Conservation (phyloP, 1,140 invertebrate species). For the Caenorhabditis inopinata region DNA sequence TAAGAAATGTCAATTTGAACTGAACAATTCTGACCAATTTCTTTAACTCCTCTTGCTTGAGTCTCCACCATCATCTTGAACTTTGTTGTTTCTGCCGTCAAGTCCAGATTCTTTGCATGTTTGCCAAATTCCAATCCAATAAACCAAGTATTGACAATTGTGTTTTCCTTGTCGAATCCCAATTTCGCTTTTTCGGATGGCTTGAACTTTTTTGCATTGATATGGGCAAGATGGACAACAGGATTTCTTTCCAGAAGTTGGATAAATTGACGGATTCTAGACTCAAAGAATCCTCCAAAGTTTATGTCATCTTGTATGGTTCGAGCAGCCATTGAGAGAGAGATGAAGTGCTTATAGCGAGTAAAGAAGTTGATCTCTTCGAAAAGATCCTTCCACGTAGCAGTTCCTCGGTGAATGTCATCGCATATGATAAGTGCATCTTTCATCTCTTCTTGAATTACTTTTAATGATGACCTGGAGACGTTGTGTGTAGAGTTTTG, state of each 20-base stretch:
- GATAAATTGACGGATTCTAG: constrained; percentile 89
- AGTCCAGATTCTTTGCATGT: neutral
- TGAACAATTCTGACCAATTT: neutral
- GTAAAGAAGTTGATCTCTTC: constrained; percentile 89
- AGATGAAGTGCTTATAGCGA: constrained; percentile 77
- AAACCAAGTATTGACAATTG: neutral
- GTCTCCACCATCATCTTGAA: neutral
- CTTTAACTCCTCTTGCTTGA: neutral
- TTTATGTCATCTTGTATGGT: constrained; percentile 56
- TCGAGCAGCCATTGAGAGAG: constrained; percentile 47
- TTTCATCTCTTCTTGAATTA: constrained; percentile 91
- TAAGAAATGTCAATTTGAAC: neutral
- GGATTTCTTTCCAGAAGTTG: constrained; percentile 88
- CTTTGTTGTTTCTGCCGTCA: neutral
- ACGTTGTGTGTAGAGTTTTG: constrained; percentile 99
- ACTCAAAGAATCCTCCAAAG: constrained; percentile 85
- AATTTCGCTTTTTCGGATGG: too few species aligned
- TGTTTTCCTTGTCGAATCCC: too few species aligned
- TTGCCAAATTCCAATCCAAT: neutral
- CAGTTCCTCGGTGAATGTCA: constrained; percentile 82
- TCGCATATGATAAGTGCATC: constrained; percentile 73
- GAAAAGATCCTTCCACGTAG: constrained; percentile 87
- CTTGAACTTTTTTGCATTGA: constrained; percentile 84
- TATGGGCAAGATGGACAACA: constrained; percentile 85
- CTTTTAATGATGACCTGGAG: constrained; percentile 83